These are phyloP conservation scores for Takifugu ocellatus DNA, from an alignment of 2,797 vertebrate genomes.

Conservation along the genomic window DNA sequence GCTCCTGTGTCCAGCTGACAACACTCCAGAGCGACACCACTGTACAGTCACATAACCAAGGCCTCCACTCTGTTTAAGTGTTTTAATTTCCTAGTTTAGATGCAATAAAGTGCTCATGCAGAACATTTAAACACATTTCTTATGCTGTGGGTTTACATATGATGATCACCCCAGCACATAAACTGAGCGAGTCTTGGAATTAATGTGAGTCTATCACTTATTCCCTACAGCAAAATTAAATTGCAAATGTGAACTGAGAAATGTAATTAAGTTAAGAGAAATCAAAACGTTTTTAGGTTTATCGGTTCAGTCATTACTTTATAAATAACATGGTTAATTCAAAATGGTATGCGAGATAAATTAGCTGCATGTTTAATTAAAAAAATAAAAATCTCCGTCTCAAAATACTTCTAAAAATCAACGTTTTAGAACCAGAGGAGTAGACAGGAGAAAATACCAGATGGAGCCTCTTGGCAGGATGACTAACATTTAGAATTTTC, in stretches of 20 bases:
- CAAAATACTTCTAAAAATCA: background rate
- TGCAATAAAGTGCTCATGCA: background rate
- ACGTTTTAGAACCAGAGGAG: background rate
- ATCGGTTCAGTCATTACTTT: constrained; percentile 26
- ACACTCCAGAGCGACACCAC: background rate
- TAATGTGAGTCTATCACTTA: constrained; percentile 37
- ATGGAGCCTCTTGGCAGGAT: background rate
- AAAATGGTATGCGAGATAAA: constrained; percentile 32
- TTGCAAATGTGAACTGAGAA: constrained; percentile 32
- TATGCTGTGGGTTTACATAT: background rate
- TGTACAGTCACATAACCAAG: background rate
- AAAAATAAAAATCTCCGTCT: background rate
- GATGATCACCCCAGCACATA: constrained; percentile 2
- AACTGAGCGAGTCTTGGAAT: constrained; percentile 22
- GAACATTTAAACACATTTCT: constrained; percentile 11
- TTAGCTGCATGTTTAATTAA: constrained; percentile 17
- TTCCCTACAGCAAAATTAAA: constrained; percentile 43
- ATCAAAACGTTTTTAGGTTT: constrained; percentile 43
- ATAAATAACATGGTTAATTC: constrained; percentile 31
- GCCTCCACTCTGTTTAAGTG: background rate
- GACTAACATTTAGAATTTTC: background rate
- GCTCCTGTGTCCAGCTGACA: constrained; percentile 16
- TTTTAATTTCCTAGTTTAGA: background rate
- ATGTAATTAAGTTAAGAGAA: constrained; percentile 48
- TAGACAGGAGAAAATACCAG: background rate